Percentiles rank a stretch among this genome's conserved stretches.
Conservation (phyloP, 2,113 vertebrate genomes). For the Malurus alboscapulatus region DNA sequence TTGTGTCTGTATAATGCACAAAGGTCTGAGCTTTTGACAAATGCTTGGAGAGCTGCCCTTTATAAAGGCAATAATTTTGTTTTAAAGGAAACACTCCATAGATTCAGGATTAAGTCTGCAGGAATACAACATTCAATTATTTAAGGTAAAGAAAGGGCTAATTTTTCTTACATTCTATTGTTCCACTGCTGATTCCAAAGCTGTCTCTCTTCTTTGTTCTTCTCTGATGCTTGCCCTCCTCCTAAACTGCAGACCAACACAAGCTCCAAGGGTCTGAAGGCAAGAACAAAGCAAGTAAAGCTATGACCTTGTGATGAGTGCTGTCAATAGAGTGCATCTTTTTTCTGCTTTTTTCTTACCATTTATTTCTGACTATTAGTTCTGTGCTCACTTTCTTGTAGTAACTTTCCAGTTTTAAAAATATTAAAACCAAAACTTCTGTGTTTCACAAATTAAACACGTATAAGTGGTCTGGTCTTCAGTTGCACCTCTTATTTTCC, state of each 20-base stretch:
- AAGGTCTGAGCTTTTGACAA: background rate
- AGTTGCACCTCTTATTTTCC: background rate
- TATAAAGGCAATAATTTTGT: background rate
- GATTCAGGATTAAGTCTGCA: background rate
- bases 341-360: background rate
- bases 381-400: background rate
- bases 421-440: background rate
- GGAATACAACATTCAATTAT: conserved; percentile 4
- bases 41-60: background rate
- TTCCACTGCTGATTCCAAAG: background rate
- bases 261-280: background rate
- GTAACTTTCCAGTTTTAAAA: background rate
- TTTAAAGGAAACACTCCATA: background rate
- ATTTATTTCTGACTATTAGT: background rate
- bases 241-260: background rate
- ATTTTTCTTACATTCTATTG: background rate
- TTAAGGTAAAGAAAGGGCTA: background rate
- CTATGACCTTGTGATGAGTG: background rate
- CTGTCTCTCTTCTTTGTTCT: background rate
- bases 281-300: background rate
- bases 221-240: background rate
- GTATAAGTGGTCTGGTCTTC: background rate
- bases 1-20: accelerated
- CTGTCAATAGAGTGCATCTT: background rate
- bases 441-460: background rate